Evolutionary conservation across 2,888 invertebrate genomes (phyloP).

Genomic region (Cephus pulcher): DNA sequence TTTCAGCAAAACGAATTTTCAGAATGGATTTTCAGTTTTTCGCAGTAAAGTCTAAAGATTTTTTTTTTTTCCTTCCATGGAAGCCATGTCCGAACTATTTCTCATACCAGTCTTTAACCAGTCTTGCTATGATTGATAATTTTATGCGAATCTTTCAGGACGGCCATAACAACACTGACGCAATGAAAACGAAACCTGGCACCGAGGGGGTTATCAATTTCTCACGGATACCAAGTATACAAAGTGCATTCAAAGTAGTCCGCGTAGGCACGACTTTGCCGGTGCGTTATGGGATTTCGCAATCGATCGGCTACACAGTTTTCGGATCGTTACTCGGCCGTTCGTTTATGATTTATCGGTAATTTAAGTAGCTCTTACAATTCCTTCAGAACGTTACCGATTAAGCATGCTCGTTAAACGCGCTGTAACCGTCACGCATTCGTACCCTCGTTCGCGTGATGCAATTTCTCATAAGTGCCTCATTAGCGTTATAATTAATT

Average conservation of each 20-base stretch:
- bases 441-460: conserved; percentile 36
- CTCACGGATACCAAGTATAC: neutral
- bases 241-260: neutral
- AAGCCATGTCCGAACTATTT: neutral
- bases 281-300: neutral
- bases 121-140: too few species aligned
- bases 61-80: neutral
- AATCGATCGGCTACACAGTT: neutral
- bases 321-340: neutral
- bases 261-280: neutral
- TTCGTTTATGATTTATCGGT: conserved; percentile 8
- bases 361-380: conserved; percentile 21
- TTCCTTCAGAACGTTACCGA: conserved; percentile 30
- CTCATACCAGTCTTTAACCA: neutral
- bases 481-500: conserved; percentile 52
- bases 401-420: conserved; percentile 44
- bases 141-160: too few species aligned
- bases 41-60: neutral
- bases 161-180: too few species aligned
- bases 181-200: neutral
- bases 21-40: neutral
- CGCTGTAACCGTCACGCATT: conserved; percentile 39
- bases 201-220: conserved; percentile 12
- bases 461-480: conserved; percentile 40
- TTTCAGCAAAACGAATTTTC: neutral